These are phyloP conservation scores for Oasisia sp. DNA, from an alignment of 2,888 invertebrate species.

Conservation along the genomic window DNA sequence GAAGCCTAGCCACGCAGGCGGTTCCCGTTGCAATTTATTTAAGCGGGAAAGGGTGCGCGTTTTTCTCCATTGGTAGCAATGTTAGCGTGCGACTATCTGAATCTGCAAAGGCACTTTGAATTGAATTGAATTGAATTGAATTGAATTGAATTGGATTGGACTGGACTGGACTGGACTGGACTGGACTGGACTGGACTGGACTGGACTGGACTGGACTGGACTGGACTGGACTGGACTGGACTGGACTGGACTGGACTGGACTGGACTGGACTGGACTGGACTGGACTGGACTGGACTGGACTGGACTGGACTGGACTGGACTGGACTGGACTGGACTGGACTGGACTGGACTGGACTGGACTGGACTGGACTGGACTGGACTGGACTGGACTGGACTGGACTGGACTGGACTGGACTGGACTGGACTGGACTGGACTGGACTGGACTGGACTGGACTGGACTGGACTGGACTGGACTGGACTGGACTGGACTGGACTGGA, in stretches of 20 bases:
- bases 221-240: conserved; percentile 19
- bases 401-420: conserved; percentile 19
- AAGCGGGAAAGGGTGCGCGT: too few relatives aligned
- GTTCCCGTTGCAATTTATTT: not conserved
- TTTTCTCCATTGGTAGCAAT: too few relatives aligned
- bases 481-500: conserved; percentile 19
- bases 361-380: conserved; percentile 19
- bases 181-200: conserved; percentile 19
- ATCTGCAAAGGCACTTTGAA: too few relatives aligned
- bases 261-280: conserved; percentile 19
- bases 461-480: conserved; percentile 19
- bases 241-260: conserved; percentile 19
- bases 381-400: conserved; percentile 19
- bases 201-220: conserved; percentile 19
- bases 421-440: conserved; percentile 19
- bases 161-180: conserved; percentile 14
- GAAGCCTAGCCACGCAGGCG: not conserved
- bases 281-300: conserved; percentile 19
- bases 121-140: too few relatives aligned
- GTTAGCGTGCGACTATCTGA: too few relatives aligned
- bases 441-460: conserved; percentile 19
- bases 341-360: conserved; percentile 19
- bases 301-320: conserved; percentile 19
- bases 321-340: conserved; percentile 19
- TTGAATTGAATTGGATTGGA: too few relatives aligned